Evolutionary conservation across 2,888 invertebrate species (phyloP), one percentile per base, ranked within the genome.

Genomic region (Camptogramma bilineatum): DNA sequence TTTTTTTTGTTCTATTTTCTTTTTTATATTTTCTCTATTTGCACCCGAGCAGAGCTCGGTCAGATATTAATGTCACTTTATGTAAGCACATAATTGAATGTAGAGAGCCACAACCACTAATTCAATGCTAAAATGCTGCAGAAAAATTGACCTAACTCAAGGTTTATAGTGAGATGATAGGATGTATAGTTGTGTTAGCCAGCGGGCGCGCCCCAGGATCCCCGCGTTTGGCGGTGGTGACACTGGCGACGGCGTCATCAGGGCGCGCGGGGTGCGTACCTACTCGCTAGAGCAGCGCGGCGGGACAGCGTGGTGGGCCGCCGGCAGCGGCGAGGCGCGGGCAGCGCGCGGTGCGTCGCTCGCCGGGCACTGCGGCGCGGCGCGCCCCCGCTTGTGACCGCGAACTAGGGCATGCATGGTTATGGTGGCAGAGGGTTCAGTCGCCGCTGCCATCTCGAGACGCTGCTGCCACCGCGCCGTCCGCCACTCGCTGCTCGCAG

Each of bases 331-430:
- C n/a, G n/a, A n/a, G 61, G 17, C 44, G 18, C 34, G 34, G 13
- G 28, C 70, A 76, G 28, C 71, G 76, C 4, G 24, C 4, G 24
- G 24, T 24, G 24, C 24, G 28, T 28, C 7, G 82, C 83, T 78
- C 79, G 82, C 83, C 77, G 80, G 80, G 65, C 75, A 82, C 75
- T 82, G 84, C 81, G 81, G 75, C 76, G 84, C 81, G 81, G 75
- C 76, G 81, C 81, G 75, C 78, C 82, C 80, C 78, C 75, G 73
- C 70, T 77, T 77, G 66, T 77, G 79, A 73, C 79, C 77, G 76
- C 79, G 82, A 88, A 85, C 77, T 88, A 86, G 89, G 86, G 81
- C 88, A 85, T 77, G 81, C 88, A 85, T 77, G 83, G 76, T 79
- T 68, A 71, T 67, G 73, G 70, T 73, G 75, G 73, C 74, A 78